Base-by-base conservation (phyloP, 1,140 invertebrate genomes). In the Platorchestia sp. region DNA sequence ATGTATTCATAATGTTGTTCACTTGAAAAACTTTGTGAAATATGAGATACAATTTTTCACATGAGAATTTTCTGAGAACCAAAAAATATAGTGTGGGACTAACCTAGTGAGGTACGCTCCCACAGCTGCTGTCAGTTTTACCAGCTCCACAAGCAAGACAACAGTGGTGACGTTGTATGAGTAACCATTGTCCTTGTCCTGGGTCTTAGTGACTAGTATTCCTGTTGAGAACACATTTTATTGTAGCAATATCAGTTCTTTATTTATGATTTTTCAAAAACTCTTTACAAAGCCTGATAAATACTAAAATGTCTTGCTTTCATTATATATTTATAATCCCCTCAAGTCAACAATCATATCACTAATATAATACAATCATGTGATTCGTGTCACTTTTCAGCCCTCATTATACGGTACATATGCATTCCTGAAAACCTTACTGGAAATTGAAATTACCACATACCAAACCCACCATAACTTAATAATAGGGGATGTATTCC, bases 161-260 rank as follows among this genome's bases (percentile, higher is more conserved):
- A 99, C 99, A 45, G 98, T 98, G 0, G 98, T 98, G 53, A 98
- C 98, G 97, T 99, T 99, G 96, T 99, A 99, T 95, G 98, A 98
- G 97, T 99, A 99, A 41, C 97, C 97, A 96, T 98, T 98, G 97
- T 98, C 98, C 95, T 98, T 97, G 96, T 98, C 98, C 97, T 99
- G 99, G 22, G 99, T 99, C 96, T 98, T 98, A 95, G 98, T 99
- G 42, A 99, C 98, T 96, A 99, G 98, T 96, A 99, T 98, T 96
- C 99, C 99, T 99, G 96, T 42, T 97, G 97, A 95, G 96, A 51
- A 95, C 95, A 95, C 87, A 7, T 14, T 93, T 5, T 45, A 3
- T 42, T 90, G 41, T 19, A 90, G 41, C 10, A 19, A 90, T 90
- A 90, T 19, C 36, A 3, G 5, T 90, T 90, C 19, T 47, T 47